phyloP scores from a whole-genome alignment of 2,113 vertebrate species.

The Noctilio leporinus region DNA sequence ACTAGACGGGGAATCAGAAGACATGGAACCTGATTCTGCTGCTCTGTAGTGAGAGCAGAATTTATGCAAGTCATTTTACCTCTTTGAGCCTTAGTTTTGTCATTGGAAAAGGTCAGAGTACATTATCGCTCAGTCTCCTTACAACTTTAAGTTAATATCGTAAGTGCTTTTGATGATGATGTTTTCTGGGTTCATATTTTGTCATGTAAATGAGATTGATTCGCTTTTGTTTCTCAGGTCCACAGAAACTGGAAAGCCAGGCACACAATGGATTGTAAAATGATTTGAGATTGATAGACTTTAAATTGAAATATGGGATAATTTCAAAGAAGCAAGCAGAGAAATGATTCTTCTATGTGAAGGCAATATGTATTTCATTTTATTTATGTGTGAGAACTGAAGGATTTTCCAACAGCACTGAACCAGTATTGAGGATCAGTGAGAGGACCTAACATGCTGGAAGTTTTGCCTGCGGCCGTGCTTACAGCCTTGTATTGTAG shows the following conservation, averaged over 20 bases:
- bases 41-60: background rate
- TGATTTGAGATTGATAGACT: background rate
- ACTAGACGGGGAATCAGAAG: background rate
- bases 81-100: background rate
- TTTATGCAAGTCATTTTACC: background rate
- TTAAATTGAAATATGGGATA: background rate
- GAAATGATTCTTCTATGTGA: background rate
- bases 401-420: background rate
- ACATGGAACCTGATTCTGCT: background rate
- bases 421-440: background rate
- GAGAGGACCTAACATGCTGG: background rate
- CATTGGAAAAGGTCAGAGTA: background rate
- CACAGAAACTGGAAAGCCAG: background rate
- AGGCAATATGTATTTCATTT: background rate
- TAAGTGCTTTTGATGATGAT: background rate
- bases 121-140: background rate
- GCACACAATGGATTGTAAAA: background rate
- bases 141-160: background rate
- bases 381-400: background rate
- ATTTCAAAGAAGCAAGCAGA: too few species aligned
- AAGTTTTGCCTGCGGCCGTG: background rate
- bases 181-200: background rate
- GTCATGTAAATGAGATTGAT: background rate
- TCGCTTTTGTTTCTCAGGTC: background rate
- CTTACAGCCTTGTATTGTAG: background rate